Evolutionary conservation across 2,888 invertebrate genomes (phyloP).

Genomic region (Phaonia tiefii): DNA sequence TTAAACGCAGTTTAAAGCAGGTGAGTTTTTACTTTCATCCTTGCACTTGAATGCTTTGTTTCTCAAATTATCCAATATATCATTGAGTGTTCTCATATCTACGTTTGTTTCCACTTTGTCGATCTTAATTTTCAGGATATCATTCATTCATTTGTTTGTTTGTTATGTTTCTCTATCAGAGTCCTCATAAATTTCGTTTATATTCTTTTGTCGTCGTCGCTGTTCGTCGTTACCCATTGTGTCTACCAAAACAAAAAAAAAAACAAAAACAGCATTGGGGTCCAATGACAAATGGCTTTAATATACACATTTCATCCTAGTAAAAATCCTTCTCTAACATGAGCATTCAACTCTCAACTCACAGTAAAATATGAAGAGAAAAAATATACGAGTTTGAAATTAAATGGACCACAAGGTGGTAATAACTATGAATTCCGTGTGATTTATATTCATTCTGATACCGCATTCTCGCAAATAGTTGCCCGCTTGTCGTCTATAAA

Average conservation of each 20-base stretch:
- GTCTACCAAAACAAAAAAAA: conserved; percentile 31
- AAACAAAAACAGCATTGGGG: no score
- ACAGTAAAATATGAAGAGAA: conserved; percentile 4
- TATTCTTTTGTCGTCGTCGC: conserved; percentile 12
- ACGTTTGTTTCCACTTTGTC: conserved; percentile 11
- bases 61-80: background rate
- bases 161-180: background rate
- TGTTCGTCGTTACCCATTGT: conserved; percentile 10
- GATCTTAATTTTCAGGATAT: conserved; percentile 6
- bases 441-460: conserved; percentile 32
- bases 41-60: background rate
- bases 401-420: conserved; percentile 39
- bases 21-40: background rate
- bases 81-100: background rate
- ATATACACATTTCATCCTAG: background rate
- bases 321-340: no score
- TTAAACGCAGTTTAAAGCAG: background rate
- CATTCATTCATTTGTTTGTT: background rate
- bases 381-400: background rate
- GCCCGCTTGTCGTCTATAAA: conserved; percentile 35
- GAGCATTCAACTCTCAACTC: background rate
- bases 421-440: conserved; percentile 17
- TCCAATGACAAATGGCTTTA: conserved; percentile 28
- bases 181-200: conserved; percentile 28
- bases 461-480: conserved; percentile 19